A percentile compares a stretch with the other conserved stretches of the same genome.
Evolutionary conservation across 1,140 invertebrate species (phyloP).

Genomic region (Cryptotermes secundus): DNA sequence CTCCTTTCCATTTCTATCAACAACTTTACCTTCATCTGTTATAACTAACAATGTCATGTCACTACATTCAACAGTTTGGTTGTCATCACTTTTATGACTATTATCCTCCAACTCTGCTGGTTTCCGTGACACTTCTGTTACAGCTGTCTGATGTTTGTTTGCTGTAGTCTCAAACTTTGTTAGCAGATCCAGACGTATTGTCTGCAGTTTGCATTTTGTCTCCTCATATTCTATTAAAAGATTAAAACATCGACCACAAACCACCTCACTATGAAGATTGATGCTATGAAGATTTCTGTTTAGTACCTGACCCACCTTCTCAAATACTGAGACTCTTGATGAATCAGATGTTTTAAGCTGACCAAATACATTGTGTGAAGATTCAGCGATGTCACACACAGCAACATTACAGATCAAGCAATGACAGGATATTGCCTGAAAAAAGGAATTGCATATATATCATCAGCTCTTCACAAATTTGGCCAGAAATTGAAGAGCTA

Average conservation of each 20-base stretch:
- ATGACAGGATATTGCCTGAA: conserved; percentile 18
- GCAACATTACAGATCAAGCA: background rate
- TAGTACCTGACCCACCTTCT: conserved; percentile 21
- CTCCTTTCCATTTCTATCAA: background rate
- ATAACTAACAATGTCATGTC: background rate
- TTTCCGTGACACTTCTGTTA: background rate
- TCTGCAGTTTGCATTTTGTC: conserved; percentile 3
- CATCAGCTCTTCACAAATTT: no score
- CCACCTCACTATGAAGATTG: conserved; percentile 26
- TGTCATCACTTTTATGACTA: background rate
- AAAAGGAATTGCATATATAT: background rate
- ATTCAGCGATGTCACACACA: background rate
- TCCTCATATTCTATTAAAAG: conserved; percentile 7
- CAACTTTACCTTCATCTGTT: conserved; percentile 27
- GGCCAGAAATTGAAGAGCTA: no score
- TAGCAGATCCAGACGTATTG: conserved; percentile 17
- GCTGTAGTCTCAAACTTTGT: conserved; percentile 21
- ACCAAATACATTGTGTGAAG: conserved; percentile 8
- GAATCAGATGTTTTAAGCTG: background rate
- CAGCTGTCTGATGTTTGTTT: background rate
- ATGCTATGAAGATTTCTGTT: conserved; percentile 21
- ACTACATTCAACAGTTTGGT: background rate
- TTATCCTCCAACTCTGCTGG: background rate
- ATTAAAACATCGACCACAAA: conserved; percentile 20
- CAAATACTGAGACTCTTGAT: background rate